phyloP scores from a whole-genome alignment of 1,140 invertebrate species.

The Phymastichus coffea region DNA sequence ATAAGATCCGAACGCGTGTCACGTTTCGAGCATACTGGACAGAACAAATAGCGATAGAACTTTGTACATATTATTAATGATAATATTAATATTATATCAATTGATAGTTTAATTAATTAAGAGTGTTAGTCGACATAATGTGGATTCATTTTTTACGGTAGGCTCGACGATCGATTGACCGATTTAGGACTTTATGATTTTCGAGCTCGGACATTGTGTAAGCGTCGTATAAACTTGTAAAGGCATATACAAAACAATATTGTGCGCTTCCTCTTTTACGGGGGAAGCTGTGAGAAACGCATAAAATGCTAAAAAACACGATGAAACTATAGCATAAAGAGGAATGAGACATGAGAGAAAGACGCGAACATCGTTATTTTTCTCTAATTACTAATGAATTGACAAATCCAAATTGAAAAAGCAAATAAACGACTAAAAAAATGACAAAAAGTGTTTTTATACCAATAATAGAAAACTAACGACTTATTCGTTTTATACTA shows the following conservation, averaged over 20 bases:
- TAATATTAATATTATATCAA: conserved; percentile 46
- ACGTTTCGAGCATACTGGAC: conserved; percentile 37
- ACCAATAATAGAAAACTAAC: conserved; percentile 12
- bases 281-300: background rate
- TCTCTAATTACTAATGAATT: conserved; percentile 34
- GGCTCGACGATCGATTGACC: conserved; percentile 33
- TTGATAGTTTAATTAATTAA: conserved; percentile 49
- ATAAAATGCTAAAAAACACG: conserved; percentile 1
- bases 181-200: conserved; percentile 25
- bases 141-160: conserved; percentile 45
- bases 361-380: conserved; percentile 21
- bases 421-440: conserved; percentile 23
- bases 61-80: conserved; percentile 52
- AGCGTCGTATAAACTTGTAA: conserved; percentile 22
- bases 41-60: conserved; percentile 42
- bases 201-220: conserved; percentile 26
- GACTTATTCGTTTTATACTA: conserved; percentile 1
- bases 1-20: conserved; percentile 37
- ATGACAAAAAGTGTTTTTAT: conserved; percentile 31
- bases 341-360: conserved; percentile 18
- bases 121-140: conserved; percentile 44
- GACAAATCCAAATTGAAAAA: conserved; percentile 27
- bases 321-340: conserved; percentile 13
- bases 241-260: conserved; percentile 10
- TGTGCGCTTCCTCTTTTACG: conserved; percentile 7